A percentile compares a stretch with the other conserved stretches of the same genome.
Evolutionary conservation across 35 echinoderm and acorn worm species (phyloP).

Genomic region (Lytechinus pictus): DNA sequence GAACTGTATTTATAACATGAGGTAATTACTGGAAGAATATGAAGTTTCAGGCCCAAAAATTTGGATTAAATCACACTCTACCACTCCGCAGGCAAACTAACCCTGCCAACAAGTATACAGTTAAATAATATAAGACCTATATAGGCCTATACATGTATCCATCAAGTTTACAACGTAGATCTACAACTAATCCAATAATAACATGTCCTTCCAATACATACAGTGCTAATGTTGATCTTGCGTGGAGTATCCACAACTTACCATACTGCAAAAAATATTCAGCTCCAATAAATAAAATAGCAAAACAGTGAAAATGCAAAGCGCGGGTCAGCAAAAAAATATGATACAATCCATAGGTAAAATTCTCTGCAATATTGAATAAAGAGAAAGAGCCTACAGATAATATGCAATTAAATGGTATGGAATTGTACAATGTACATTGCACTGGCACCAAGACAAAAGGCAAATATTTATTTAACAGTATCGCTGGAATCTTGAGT

Average conservation of each 20-base stretch:
- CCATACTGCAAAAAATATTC: neutral
- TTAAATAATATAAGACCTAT: too few relatives aligned
- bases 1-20: too few relatives aligned
- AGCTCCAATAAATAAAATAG: neutral
- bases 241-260: neutral
- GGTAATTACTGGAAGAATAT: too few relatives aligned
- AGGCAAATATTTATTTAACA: neutral
- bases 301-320: neutral
- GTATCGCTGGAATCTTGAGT: constrained; percentile 10
- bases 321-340: neutral
- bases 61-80: too few relatives aligned
- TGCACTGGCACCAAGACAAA: constrained; percentile 3
- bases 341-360: neutral
- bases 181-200: too few relatives aligned
- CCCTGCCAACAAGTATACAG: too few relatives aligned
- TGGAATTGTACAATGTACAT: neutral
- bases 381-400: neutral
- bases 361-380: neutral
- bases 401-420: neutral
- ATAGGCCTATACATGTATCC: too few relatives aligned
- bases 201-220: too few relatives aligned
- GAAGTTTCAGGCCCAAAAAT: too few relatives aligned
- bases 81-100: too few relatives aligned
- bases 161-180: too few relatives aligned
- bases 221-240: too few relatives aligned